A percentile compares a stretch with the other conserved stretches of the same genome.
These are phyloP conservation scores for Apogon hyalosoma DNA, from an alignment of 2,797 vertebrate genomes.

Conservation along the genomic window DNA sequence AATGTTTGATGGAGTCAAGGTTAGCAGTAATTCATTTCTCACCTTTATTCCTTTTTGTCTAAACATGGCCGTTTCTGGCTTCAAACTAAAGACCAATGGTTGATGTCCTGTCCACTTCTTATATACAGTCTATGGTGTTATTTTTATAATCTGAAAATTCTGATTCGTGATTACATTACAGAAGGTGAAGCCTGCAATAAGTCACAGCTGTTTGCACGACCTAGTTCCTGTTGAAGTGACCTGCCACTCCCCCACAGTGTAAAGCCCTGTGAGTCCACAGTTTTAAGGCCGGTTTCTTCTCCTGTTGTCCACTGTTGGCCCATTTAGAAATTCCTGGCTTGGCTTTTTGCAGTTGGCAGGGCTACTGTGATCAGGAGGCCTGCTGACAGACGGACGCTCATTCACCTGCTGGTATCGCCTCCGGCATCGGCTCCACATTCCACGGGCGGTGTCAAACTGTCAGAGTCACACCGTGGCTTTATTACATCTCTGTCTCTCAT, in stretches of 20 bases:
- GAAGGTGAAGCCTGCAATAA: slow-evolving; percentile 6
- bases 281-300: slow-evolving; percentile 16
- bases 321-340: slow-evolving; percentile 55
- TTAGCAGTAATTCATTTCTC: too few relatives aligned
- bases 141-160: too few relatives aligned
- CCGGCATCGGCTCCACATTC: slow-evolving; percentile 75
- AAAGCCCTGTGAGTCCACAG: slow-evolving; percentile 16
- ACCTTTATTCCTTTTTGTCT: too few relatives aligned
- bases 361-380: slow-evolving; percentile 69
- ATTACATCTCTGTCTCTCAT: slow-evolving; percentile 57
- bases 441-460: slow-evolving; percentile 55
- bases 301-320: slow-evolving; percentile 24
- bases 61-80: too few relatives aligned
- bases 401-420: slow-evolving; percentile 76
- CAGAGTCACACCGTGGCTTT: slow-evolving; percentile 49
- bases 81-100: too few relatives aligned
- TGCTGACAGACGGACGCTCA: slow-evolving; percentile 76
- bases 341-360: slow-evolving; percentile 58
- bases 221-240: neutral
- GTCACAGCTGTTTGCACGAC: neutral
- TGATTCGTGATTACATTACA: neutral
- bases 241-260: neutral
- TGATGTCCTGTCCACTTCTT: too few relatives aligned
- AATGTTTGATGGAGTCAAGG: too few relatives aligned
- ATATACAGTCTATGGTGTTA: too few relatives aligned